phyloP scores from a whole-genome alignment of 2,797 vertebrate species.

The Platalea minor region DNA sequence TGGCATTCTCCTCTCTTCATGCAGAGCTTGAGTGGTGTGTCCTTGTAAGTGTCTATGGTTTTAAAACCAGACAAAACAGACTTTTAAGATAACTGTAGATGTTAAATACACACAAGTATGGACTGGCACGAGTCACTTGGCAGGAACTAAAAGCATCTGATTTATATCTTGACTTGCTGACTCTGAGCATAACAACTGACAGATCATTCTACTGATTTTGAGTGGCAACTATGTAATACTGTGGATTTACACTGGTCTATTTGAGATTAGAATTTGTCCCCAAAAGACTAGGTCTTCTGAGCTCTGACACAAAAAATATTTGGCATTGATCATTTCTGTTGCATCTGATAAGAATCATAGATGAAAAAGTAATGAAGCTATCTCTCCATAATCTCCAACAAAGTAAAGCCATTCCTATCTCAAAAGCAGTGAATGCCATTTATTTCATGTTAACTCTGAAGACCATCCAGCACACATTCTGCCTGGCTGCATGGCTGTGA shows the following conservation, averaged over 20 bases:
- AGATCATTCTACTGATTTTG: not conserved
- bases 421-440: not conserved
- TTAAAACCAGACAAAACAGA: not conserved
- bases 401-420: not conserved
- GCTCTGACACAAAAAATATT: not conserved
- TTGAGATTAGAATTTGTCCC: not conserved
- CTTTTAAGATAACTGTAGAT: not conserved
- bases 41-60: not conserved
- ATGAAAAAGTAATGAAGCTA: not conserved
- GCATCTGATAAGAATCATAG: not conserved
- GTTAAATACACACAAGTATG: not conserved
- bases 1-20: not conserved
- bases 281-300: not conserved
- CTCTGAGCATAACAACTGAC: not conserved
- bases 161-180: not conserved
- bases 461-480: not conserved
- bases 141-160: not conserved
- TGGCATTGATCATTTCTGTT: not conserved
- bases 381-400: not conserved
- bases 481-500: not conserved
- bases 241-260: not conserved
- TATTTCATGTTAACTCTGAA: not conserved
- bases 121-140: not conserved
- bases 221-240: not conserved
- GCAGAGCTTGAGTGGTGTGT: not conserved